Base-by-base conservation (phyloP, 2,888 invertebrate genomes). In the Litoditis marina region DNA sequence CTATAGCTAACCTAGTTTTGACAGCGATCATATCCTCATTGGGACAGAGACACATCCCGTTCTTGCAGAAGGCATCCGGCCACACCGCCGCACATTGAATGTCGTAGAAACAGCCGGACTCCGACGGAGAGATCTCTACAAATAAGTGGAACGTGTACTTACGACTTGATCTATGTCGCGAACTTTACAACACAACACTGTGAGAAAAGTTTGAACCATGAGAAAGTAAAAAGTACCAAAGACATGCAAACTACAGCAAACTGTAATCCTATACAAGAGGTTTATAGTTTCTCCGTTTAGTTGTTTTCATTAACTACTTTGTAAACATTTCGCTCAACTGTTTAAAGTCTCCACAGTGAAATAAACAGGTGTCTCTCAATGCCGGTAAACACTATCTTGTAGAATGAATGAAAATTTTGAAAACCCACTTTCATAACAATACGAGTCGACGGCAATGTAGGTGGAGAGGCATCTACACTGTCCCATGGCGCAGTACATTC, bases 401-500 rank as follows among this genome's bases (percentile, higher is more conserved):
- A 27, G 1, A 49, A 49, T 19, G 3, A 6, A 5, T 19, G 11
- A n/a, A 27, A 22, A 60, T 22, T 2, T 36, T 25, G n/a, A 32
- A 22, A 27, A 53, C 66, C 30, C 8, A 74, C 74, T 76, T 22
- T 72, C 72, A 55, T 73, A 76, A 39, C 76, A 76, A 50, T 76
- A 74, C 0, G 69, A 66, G 46, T 76, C 76, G 2, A 76, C 71
- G 6, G 76, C 66, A 11, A 77, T 71, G 47, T 74, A 73, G 22
- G 71, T 76, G 2, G 69, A 69, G 0, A 75, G 61, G 50, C 78
- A 78, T 2, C 71, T 30, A 55, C 78, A 78, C 7, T 66, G 65
- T 0, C 77, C 78, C 19, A 71, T 66, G 34, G 70, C 68, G 63
- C 78, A 78, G 65, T 58, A 74, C 76, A 77, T 76, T 44, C 75